These are phyloP conservation scores for Amblyraja radiata DNA, from an alignment of 2,797 vertebrate species.

Conservation along the genomic window DNA sequence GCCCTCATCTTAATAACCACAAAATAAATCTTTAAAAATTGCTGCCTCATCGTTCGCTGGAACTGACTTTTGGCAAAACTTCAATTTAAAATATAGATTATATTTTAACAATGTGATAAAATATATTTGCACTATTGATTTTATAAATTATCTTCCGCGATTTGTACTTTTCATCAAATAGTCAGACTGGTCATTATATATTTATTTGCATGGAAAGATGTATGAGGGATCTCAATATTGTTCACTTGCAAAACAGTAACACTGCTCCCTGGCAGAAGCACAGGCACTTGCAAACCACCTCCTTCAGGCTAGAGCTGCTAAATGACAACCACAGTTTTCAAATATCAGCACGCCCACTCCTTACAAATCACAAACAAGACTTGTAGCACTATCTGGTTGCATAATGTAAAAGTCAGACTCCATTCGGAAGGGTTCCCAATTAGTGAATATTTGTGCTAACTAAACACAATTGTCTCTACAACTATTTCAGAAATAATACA, in stretches of 20 bases:
- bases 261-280: not conserved
- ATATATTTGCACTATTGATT: constrained; percentile 35
- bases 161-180: constrained; percentile 16
- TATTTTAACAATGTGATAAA: constrained; percentile 32
- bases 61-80: not conserved
- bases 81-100: constrained; percentile 34
- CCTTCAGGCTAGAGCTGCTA: not conserved
- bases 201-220: not conserved
- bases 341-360: not conserved
- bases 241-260: not conserved
- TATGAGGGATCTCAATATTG: constrained; percentile 13
- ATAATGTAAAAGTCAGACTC: not conserved
- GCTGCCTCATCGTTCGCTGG: not conserved
- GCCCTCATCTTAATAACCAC: not conserved
- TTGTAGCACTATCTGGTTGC: not conserved
- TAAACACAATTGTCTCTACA: not conserved
- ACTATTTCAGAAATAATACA: constrained; percentile 3
- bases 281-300: not conserved
- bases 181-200: constrained; percentile 8
- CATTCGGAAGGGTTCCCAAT: not conserved
- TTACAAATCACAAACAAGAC: not conserved
- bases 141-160: constrained; percentile 16
- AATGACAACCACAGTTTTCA: not conserved
- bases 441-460: not conserved
- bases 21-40: constrained; percentile 3